Evolutionary conservation across 92 coral and sea anemone species (phyloP).

Genomic region (Montipora capitata): DNA sequence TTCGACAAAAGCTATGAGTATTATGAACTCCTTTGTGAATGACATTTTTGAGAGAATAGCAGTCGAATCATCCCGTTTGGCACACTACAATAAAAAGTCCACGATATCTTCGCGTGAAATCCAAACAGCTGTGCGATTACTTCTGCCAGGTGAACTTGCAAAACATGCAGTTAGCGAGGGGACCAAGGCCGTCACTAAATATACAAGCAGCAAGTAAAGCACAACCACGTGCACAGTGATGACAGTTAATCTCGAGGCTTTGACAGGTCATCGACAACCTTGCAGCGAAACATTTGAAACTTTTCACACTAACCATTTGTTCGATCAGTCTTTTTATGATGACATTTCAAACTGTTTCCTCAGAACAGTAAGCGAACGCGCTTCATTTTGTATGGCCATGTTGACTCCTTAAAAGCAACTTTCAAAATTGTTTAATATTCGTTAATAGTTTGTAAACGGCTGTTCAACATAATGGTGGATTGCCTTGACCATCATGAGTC

Average conservation of each 20-base stretch:
- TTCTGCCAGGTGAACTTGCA: constrained; percentile 66
- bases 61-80: constrained; percentile 48
- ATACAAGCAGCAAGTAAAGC: constrained; percentile 52
- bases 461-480: not conserved
- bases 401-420: too few relatives aligned
- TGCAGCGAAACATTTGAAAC: too few relatives aligned
- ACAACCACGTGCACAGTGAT: not conserved
- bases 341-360: too few relatives aligned
- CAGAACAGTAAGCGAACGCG: too few relatives aligned
- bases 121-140: constrained; percentile 59
- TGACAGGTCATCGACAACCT: too few relatives aligned
- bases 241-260: not conserved
- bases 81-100: constrained; percentile 58
- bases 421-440: too few relatives aligned
- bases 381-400: too few relatives aligned
- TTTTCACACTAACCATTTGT: too few relatives aligned
- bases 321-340: too few relatives aligned
- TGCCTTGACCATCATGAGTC: not conserved
- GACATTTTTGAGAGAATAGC: constrained; percentile 73
- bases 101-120: constrained; percentile 70
- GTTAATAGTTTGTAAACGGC: too few relatives aligned
- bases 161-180: constrained; percentile 70
- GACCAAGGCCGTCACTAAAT: constrained; percentile 60
- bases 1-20: constrained; percentile 70
- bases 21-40: constrained; percentile 77